Percentiles rank a stretch among this genome's conserved stretches.
phyloP scores from a whole-genome alignment of 1,140 invertebrate genomes.

The Odontomachus brunneus region DNA sequence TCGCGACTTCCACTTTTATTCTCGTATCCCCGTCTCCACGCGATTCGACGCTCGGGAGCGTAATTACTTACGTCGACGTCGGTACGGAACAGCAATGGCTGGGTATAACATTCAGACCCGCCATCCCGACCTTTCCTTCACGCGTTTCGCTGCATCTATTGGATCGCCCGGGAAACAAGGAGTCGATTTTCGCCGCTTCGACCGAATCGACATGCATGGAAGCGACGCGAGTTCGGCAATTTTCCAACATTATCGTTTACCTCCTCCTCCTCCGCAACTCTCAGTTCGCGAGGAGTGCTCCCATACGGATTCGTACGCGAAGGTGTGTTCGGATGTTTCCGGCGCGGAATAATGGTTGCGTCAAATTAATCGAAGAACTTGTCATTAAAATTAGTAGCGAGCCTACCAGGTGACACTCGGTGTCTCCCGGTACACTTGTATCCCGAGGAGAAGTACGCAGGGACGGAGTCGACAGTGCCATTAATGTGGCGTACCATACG shows the following conservation, averaged over 20 bases:
- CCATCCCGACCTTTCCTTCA: not conserved
- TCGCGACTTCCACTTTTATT: constrained; percentile 48
- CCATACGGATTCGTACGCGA: no score
- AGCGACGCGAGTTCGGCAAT: not conserved
- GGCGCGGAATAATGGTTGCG: not conserved
- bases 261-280: no score
- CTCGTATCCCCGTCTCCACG: constrained; percentile 59
- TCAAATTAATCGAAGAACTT: not conserved
- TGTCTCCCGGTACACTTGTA: constrained; percentile 39
- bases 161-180: not conserved
- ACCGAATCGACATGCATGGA: not conserved
- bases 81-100: constrained; percentile 12
- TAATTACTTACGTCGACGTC: constrained; percentile 81
- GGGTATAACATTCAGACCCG: no score
- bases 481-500: constrained; percentile 48
- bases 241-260: constrained; percentile 4
- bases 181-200: not conserved
- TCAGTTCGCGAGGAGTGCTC: no score
- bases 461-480: constrained; percentile 6
- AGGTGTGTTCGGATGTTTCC: not conserved
- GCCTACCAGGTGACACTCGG: not conserved
- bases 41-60: constrained; percentile 81
- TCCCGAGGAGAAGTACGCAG: not conserved
- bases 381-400: constrained; percentile 11
- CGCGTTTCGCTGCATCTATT: not conserved